These are phyloP conservation scores for Oryctes rhinoceros DNA, from an alignment of 1,140 invertebrate genomes.

Conservation along the genomic window DNA sequence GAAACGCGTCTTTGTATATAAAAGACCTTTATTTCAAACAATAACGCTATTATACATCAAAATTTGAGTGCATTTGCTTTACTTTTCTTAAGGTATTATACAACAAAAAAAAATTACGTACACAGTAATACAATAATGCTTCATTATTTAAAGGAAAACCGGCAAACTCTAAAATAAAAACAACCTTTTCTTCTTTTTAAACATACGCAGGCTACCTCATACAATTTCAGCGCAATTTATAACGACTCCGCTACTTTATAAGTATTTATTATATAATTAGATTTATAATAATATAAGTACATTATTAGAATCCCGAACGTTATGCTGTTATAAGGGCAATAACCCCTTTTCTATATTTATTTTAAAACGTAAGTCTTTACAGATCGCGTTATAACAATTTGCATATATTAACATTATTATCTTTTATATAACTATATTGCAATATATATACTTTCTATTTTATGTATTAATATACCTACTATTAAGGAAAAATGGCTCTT, in stretches of 20 bases:
- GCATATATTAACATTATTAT: constrained; percentile 29
- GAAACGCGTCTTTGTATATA: no score
- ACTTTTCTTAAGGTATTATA: neutral
- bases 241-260: neutral
- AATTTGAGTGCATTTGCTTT: constrained; percentile 10
- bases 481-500: neutral
- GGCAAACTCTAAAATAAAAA: neutral
- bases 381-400: constrained; percentile 19
- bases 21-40: neutral
- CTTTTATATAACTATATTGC: constrained; percentile 9
- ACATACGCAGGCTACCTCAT: constrained; percentile 8
- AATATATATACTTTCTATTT: neutral
- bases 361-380: constrained; percentile 1
- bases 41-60: neutral
- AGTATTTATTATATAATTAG: constrained; percentile 2
- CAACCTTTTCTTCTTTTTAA: neutral
- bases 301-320: constrained; percentile 6
- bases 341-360: neutral
- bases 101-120: constrained; percentile 12
- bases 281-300: constrained; percentile 8
- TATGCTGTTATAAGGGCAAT: neutral
- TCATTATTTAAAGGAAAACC: neutral
- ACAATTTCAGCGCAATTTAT: neutral
- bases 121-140: neutral
- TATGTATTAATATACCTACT: neutral